Evolutionary conservation across 2,888 invertebrate genomes (phyloP), one percentile per base, ranked within the genome.

Genomic region (Polyommatus iphigenia): DNA sequence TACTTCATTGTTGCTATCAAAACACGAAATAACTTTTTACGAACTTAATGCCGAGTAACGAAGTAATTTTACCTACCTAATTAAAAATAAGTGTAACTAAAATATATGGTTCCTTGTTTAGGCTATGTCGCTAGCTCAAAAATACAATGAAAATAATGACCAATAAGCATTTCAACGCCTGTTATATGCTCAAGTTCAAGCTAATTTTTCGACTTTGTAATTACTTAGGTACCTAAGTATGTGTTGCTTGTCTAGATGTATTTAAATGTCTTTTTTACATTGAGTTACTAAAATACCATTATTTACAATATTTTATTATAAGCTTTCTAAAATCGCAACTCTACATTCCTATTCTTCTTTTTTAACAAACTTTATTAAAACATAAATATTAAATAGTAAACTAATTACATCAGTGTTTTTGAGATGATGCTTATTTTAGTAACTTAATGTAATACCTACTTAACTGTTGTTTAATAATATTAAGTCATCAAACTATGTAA

Each of bases 31-130:
- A 54, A 50, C 50, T 50, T 50, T 15, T 50, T 67, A 67, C 15
- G 29, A 29, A 67, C 15, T 67, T 29, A 13, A 13, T 15, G 29
- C 13, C 67, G 24, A 5, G 24, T 67, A 67, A 67, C 24, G 62
- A 32, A 29, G 15, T 67, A 29, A 67, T 67, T 67, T 67, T 67
- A 67, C 24, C 10, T 67, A 15, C 54, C 18, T 54, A 18, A 54
- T 18, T 54, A 18, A 67, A 15, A 67, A 32, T 46, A 71, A 50
- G 41, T 79, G 78, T 78, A 79, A 78, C 76, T 77, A 78, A 79
- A n/a, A n/a, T n/a, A 78, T 81, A 78, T 71, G 80, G 82, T 83
- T 81, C 82, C 82, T 83, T 79, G 76, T 71, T 80, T 79, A 80
- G 29, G 59, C 77, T 77, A 75, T 50, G 50, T 73, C 50, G 75